phyloP scores from a whole-genome alignment of 2,113 vertebrate genomes.

The Heterochromis multidens region DNA sequence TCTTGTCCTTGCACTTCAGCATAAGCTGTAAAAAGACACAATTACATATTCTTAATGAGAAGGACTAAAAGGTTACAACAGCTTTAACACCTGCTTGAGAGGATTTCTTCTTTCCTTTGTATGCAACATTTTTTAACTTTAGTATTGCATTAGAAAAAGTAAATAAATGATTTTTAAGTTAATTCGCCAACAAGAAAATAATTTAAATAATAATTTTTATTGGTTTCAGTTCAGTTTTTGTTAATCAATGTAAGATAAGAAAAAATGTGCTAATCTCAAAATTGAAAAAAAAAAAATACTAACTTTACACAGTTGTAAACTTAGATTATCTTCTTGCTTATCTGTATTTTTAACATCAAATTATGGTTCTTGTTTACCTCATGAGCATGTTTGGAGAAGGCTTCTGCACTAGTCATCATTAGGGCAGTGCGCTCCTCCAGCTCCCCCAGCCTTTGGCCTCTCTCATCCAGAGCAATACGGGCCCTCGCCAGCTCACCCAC shows the following conservation, averaged over 20 bases:
- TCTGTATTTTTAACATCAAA: not conserved
- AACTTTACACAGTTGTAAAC: not conserved
- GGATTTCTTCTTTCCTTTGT: not conserved
- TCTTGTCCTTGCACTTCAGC: conserved; percentile 99
- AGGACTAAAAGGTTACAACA: not conserved
- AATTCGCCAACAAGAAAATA: not conserved
- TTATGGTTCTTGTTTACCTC: conserved; percentile 76
- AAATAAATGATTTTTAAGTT: not conserved
- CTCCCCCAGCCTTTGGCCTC: conserved; percentile 93
- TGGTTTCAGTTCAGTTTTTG: not conserved
- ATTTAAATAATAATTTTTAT: not conserved
- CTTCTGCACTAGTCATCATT: conserved; percentile 95
- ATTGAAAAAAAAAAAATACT: not conserved
- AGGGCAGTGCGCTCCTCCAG: conserved; percentile 92
- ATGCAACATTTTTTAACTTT: too few relatives aligned
- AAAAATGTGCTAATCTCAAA: not conserved
- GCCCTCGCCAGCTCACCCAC: conserved; percentile 91
- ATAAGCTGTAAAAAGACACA: conserved; percentile 83
- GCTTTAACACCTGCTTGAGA: not conserved
- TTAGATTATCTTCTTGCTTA: not conserved
- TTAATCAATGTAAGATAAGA: too few relatives aligned
- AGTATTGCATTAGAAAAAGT: not conserved
- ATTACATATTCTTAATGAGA: not conserved
- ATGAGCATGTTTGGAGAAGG: conserved; percentile 94
- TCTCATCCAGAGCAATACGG: conserved; percentile 91